Evolutionary conservation across 2,797 vertebrate species (phyloP), one percentile per base, ranked within the genome.

Genomic region (Molossus alvarezi): DNA sequence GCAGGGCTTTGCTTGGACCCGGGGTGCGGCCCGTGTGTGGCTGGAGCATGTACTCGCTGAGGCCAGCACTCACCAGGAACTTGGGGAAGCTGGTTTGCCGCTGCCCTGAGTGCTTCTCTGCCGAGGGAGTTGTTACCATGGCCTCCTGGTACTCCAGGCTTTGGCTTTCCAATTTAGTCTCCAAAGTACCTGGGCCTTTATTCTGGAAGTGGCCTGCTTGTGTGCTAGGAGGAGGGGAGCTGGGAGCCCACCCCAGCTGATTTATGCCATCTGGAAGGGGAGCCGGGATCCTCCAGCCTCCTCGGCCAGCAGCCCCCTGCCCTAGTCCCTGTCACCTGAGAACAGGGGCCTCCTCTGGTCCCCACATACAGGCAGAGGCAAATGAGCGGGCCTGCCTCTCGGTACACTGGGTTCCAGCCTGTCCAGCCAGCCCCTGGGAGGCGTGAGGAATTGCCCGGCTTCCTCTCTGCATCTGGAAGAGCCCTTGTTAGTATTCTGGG

Each of bases 251-350:
- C 88, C 51, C 81, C 73, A 75, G 88, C 91, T 96, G 97, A 95
- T 89, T 97, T 97, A 95, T 93, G 92, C 91, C 88, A 62, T 98
- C 95, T 97, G 96, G 90, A 97, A 96, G 83, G 88, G 77, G 85
- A 97, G 85, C 91, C 93, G 62, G 80, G 37, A 89, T 69, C 72
- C 65, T 88, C 57, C 10, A 77, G 94, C 71, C 87, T 91, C 87
- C 73, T 10, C 88, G 57, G 25, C 11, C 25, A 72, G 0, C 67
- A 72, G 60, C 82, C 80, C 58, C 60, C 60, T 33, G 67, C 83
- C n/a, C 55, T 41, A 13, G 6, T 80, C 51, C 93, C 89, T 92
- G 96, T 93, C 41, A 60, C 15, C 11, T 14, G 89, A 96, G 95
- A 76, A 89, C 96, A 94, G 96, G 86, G 67, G 7, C 23, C 82